Conservation (phyloP, 2,888 invertebrate species). For the Epinotia ramella region DNA sequence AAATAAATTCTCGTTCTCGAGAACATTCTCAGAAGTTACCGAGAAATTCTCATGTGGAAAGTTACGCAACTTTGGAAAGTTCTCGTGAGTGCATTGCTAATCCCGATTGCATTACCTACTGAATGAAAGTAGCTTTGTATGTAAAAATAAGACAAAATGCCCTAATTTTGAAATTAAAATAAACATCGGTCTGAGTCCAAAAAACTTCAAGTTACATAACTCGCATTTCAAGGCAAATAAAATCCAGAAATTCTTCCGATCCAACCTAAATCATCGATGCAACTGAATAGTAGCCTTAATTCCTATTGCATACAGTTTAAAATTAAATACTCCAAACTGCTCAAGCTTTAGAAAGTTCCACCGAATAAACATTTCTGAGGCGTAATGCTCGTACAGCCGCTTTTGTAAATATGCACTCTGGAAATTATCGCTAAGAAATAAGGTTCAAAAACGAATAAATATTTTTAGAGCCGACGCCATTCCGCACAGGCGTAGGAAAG, state of each 20-base stretch:
- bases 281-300: not conserved
- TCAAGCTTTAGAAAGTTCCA: not conserved
- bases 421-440: not conserved
- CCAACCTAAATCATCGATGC: not conserved
- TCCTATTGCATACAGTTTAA: not conserved
- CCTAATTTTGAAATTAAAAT: not conserved
- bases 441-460: not conserved
- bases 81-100: no score
- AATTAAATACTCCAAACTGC: not conserved
- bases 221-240: not conserved
- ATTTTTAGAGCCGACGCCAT: not conserved
- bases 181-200: not conserved
- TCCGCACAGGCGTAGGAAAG: not conserved
- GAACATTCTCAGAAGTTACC: no score
- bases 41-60: no score
- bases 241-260: not conserved
- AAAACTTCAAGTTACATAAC: slow-evolving; percentile 4
- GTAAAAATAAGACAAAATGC: no score
- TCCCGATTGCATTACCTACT: no score
- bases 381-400: not conserved
- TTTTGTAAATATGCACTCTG: not conserved
- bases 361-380: slow-evolving; percentile 24
- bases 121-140: not conserved
- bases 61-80: no score
- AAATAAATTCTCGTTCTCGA: no score